Evolutionary conservation across 1,140 invertebrate genomes (phyloP), one percentile per base, ranked within the genome.

Genomic region (Nymphalis io): DNA sequence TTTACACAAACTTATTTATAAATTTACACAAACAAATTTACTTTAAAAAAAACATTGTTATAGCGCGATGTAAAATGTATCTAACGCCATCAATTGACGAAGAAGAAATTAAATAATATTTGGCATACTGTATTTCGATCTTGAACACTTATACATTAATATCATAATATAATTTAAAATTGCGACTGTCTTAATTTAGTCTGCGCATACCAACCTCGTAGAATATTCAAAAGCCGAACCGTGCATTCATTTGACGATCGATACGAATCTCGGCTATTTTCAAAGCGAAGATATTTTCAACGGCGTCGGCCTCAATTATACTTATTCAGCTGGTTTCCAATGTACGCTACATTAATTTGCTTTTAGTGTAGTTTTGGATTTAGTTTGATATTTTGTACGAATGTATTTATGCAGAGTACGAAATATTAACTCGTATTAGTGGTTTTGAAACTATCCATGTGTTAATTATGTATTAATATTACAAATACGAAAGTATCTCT

Each of bases 261-360:
- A 70, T 70, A 70, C 68, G 68, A 70, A 65, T 65, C 68, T 65
- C 68, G 18, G 68, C 62, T 70, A 70, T 70, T 70, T 65, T 65
- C 62, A 70, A 70, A 53, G 58, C 68, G 40, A 70, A 70, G 68
- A 70, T 70, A 70, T 65, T 70, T 70, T 61, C 62, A 70, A 44
- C 60, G 67, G 65, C 55, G 57, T 53, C 59, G 44, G 68, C 58
- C 55, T 65, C 58, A 65, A 70, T 70, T 65, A 70, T 65, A 65
- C 57, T 65, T 55, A 70, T 60, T 53, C 55, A 65, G 68, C 21
- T 57, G 39, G 53, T 58, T 69, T 46, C 67, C 46, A 46, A 48
- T 69, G 15, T 40, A 57, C 46, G 58, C 63, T 65, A 60, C 62
- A 61, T 61, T 71, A 48, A 66, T 71, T 66, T 71, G 62, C 57